Base-by-base conservation (phyloP, 2,113 vertebrate species). In the Callionymus lyra region DNA sequence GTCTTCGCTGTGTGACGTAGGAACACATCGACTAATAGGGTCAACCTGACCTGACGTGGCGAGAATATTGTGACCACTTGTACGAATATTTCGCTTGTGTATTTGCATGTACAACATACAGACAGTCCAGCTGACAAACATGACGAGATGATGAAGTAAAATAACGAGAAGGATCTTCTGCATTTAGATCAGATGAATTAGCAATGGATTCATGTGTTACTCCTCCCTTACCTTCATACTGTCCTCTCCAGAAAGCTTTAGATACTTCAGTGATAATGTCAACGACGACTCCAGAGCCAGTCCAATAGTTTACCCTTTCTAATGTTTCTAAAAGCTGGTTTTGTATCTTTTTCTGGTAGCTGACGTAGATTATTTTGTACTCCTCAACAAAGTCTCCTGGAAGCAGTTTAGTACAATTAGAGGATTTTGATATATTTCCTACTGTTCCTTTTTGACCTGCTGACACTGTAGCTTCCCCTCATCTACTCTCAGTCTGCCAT, bases 301-400 rank as follows among this genome's bases (percentile, higher is more conserved):
- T 53, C 2, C 6, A 66, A 53, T 46, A 6, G 38, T 70, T 68
- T 47, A 70, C 54, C 65, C 56, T 79, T 80, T 77, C 50, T 79
- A 77, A 67, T 65, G 61, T 79, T 77, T 79, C 61, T 75, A 71
- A 72, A 74, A 72, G 41, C 18, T 31, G 31, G 17, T 70, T 83
- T 84, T 80, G 49, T 80, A 80, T 64, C 27, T 78, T 75, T 79
- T 71, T 63, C 67, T 61, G 55, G 47, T 57, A 53, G 39, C 47
- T 38, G 19, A 47, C 38, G 49, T 53, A 34, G 48, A 59, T 51
- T 67, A 60, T 74, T 70, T 75, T 75, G 56, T 70, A 77, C 57
- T 70, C 66, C 57, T 43, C 53, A 58, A 69, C 44, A 1, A 53
- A 13, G 44, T 70, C 67, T 58, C 45, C 50, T 52, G 27, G 37